Percentiles rank a stretch among this genome's conserved stretches.
These are phyloP conservation scores for Ips nitidus DNA, from an alignment of 1,140 invertebrate genomes.

Conservation along the genomic window DNA sequence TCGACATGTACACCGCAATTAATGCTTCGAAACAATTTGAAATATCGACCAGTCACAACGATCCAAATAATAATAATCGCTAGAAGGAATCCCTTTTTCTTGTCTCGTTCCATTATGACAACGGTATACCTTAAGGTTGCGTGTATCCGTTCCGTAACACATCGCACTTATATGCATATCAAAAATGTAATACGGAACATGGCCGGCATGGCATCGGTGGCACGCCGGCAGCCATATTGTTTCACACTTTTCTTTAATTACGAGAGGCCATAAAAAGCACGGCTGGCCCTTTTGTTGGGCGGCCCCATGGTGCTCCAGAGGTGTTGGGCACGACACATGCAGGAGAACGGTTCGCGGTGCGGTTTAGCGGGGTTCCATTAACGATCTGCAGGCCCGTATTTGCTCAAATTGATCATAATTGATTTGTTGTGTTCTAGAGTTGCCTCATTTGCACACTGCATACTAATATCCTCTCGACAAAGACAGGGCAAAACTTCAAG, in stretches of 20 bases:
- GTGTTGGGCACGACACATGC: conserved; percentile 27
- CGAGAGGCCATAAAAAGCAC: conserved; percentile 31
- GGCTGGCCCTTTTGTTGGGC: conserved; percentile 27
- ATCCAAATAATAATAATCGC: too few relatives aligned
- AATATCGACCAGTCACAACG: too few relatives aligned
- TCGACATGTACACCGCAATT: too few relatives aligned
- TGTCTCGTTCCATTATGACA: too few relatives aligned
- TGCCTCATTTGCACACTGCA: too few relatives aligned
- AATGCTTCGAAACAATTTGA: too few relatives aligned
- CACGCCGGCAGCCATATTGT: conserved; percentile 28
- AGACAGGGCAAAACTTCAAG: too few relatives aligned
- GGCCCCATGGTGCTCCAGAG: conserved; percentile 26
- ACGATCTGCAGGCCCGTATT: conserved; percentile 6
- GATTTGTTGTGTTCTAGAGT: too few relatives aligned
- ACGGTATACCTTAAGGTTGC: too few relatives aligned
- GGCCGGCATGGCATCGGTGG: conserved; percentile 18
- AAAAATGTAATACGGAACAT: conserved; percentile 21
- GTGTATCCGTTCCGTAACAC: neutral
- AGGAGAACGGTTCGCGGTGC: conserved; percentile 5
- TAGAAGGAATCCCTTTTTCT: too few relatives aligned
- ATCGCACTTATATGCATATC: conserved; percentile 21
- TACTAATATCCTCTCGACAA: too few relatives aligned
- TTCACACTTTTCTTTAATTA: conserved; percentile 32
- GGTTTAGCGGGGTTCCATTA: conserved; percentile 25
- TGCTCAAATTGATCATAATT: too few relatives aligned